Base-by-base conservation (phyloP, 2,888 invertebrate species). In the Pandemis heparana region DNA sequence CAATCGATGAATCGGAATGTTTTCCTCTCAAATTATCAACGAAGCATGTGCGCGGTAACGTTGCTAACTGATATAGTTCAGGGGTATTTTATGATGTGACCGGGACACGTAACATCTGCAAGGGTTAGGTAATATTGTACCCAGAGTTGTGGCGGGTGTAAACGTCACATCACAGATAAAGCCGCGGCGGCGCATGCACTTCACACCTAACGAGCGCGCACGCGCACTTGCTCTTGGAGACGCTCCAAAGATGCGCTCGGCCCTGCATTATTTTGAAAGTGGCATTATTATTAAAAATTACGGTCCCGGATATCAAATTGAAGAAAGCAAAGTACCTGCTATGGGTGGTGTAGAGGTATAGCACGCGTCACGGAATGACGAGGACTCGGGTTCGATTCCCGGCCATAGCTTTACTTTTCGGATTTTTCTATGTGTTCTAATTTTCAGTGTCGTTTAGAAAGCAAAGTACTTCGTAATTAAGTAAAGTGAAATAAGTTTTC, bases 171-270 rank as follows among this genome's bases (percentile, higher is more conserved):
- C 73, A 63, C 59, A 73, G 63, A 51, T 60, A 59, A 64, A 63
- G 39, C 63, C 18, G 56, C 65, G 46, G 39, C 56, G 62, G 16
- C 51, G 64, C 56, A 70, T 65, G 64, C 70, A 60, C 70, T 74
- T 61, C 70, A 65, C 65, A 68, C 67, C 65, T 53, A 65, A 65
- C 68, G 64, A 41, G 61, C 14, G 38, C 23, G 14, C 64, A 41
- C 38, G 59, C 63, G 67, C 60, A 64, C 48, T 51, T n/a, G 62
- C 46, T 66, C 56, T 75, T 75, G 75, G 75, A 72, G 6, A 53
- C 4, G 38, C 18, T 75, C 75, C 75, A 75, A 63, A 65, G 69
- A 70, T 56, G 56, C 59, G 75, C 69, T 69, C 65, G 68, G 65
- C 75, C 61, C 64, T 72, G 69, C 72, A 66, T 46, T 69, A 61